Evolutionary conservation across 2,113 vertebrate species (phyloP).

Genomic region (Pungitius pungitius): DNA sequence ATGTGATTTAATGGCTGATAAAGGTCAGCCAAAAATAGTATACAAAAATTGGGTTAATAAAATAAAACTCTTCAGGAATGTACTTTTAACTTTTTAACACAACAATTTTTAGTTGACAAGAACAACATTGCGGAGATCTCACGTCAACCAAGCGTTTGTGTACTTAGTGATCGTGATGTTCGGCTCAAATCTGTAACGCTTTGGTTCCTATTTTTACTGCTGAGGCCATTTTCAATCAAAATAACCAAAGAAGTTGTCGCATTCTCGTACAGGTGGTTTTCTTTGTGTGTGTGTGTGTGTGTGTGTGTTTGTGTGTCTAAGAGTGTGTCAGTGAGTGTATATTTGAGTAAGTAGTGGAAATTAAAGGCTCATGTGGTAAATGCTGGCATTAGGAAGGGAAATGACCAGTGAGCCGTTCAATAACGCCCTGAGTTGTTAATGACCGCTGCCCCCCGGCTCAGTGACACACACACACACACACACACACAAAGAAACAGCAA

Average conservation of each 20-base stretch:
- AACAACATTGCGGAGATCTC: neutral
- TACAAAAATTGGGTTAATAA: neutral
- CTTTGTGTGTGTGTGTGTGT: too few relatives aligned
- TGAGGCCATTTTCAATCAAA: neutral
- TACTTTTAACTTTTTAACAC: neutral
- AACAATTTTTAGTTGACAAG: neutral
- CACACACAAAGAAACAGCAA: conserved; percentile 36
- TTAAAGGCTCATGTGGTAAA: conserved; percentile 89
- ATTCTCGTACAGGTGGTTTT: conserved; percentile 13
- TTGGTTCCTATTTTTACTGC: neutral
- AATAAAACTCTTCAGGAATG: neutral
- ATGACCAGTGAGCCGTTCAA: conserved; percentile 88
- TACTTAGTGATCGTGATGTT: neutral
- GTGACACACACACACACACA: conserved; percentile 65
- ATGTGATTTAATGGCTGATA: neutral
- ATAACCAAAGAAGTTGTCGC: neutral
- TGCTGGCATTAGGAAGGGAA: conserved; percentile 89
- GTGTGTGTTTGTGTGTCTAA: neutral
- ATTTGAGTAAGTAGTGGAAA: conserved; percentile 69
- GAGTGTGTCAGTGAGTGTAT: conserved; percentile 12
- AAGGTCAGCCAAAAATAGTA: neutral
- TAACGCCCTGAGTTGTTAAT: conserved; percentile 89
- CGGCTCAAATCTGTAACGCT: neutral
- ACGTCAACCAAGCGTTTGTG: neutral
- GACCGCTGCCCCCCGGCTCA: conserved; percentile 86